phyloP scores from a whole-genome alignment of 2,888 invertebrate species.

The Salticus scenicus region DNA sequence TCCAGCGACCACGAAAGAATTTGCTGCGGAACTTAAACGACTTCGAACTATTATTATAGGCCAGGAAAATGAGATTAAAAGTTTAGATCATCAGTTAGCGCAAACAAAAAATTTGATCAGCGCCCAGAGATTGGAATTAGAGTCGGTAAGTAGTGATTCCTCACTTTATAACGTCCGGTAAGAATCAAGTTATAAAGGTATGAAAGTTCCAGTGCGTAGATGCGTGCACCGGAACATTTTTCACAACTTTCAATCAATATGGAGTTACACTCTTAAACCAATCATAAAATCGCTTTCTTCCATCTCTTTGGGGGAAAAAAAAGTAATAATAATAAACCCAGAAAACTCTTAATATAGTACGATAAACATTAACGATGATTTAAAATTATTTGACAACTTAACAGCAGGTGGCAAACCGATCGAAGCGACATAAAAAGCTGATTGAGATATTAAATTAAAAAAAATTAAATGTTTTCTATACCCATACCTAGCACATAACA shows the following conservation, averaged over 20 bases:
- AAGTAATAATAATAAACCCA: no score
- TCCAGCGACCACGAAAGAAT: neutral
- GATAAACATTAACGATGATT: no score
- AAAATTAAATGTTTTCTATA: no score
- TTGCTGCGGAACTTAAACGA: constrained; percentile 68
- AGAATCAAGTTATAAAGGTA: neutral
- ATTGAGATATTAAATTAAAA: no score
- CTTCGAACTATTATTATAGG: constrained; percentile 84
- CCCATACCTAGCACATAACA: no score
- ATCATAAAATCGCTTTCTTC: neutral
- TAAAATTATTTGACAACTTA: no score
- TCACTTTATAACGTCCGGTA: neutral
- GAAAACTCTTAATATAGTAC: no score
- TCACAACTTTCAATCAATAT: constrained; percentile 17
- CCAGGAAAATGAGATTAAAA: constrained; percentile 91
- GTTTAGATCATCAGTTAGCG: constrained; percentile 88
- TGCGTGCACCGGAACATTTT: constrained; percentile 6
- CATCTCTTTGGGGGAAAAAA: no score
- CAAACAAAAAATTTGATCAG: constrained; percentile 86
- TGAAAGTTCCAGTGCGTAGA: constrained; percentile 6
- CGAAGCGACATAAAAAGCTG: no score
- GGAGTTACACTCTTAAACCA: constrained; percentile 8
- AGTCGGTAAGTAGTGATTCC: constrained; percentile 79
- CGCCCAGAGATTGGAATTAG: constrained; percentile 85
- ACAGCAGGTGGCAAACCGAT: no score